Evolutionary conservation across 2,888 invertebrate genomes (phyloP).

Genomic region (Dyspetes luteomarginatus): DNA sequence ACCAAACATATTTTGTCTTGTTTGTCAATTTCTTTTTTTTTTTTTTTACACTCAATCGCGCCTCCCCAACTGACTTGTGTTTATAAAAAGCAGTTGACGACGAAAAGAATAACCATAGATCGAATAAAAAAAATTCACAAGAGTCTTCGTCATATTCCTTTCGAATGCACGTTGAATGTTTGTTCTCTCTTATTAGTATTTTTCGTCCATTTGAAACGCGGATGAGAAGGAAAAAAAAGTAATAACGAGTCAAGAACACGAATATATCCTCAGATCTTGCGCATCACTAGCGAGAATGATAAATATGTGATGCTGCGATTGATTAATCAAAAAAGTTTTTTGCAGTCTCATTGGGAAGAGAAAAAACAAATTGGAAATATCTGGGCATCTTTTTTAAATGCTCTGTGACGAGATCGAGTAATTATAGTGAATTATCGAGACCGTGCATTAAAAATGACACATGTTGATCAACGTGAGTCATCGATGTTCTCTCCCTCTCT

Average conservation of each 20-base stretch:
- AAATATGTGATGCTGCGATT: conserved; percentile 35
- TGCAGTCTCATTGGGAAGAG: neutral
- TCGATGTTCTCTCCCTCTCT: conserved; percentile 7
- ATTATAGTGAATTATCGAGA: conserved; percentile 18
- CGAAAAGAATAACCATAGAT: neutral
- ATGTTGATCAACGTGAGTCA: conserved; percentile 27
- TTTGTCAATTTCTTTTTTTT: neutral
- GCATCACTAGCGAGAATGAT: conserved; percentile 35
- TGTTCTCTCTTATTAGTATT: neutral
- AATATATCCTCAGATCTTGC: conserved; percentile 29
- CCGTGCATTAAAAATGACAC: conserved; percentile 17
- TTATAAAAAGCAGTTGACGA: neutral
- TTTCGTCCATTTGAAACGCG: neutral
- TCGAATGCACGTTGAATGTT: neutral
- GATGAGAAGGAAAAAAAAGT: neutral
- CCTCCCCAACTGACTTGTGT: conserved; percentile 13
- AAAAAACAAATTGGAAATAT: neutral
- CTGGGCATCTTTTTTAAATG: conserved; percentile 13
- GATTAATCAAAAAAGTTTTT: conserved; percentile 34
- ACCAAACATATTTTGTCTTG: conserved; percentile 39
- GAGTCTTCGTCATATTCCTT: neutral
- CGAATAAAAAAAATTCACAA: conserved; percentile 10
- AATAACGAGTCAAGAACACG: no score
- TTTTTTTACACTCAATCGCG: conserved; percentile 27
- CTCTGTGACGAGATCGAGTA: conserved; percentile 6